These are phyloP conservation scores for Bujurquina vittata DNA, from an alignment of 2,113 vertebrate genomes.

Conservation along the genomic window DNA sequence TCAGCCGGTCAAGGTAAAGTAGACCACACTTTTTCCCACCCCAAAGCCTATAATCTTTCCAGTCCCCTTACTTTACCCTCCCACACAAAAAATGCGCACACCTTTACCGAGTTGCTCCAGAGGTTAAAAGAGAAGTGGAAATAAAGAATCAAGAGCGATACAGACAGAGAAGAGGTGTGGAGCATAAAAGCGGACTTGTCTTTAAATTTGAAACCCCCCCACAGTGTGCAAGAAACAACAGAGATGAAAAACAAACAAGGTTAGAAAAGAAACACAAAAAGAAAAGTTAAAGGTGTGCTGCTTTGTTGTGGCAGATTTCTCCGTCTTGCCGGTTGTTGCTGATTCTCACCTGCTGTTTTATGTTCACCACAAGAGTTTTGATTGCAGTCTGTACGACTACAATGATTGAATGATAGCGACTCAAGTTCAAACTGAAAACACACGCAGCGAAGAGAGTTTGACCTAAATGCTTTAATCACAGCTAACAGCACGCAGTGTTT, in stretches of 20 bases:
- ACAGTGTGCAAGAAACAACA: neutral
- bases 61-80: slow-evolving; percentile 77
- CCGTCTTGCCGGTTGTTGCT: slow-evolving; percentile 20
- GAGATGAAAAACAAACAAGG: slow-evolving; percentile 23
- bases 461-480: neutral
- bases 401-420: neutral
- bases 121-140: neutral
- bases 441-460: neutral
- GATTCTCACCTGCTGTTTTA: slow-evolving; percentile 29
- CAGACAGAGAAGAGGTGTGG: neutral
- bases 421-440: neutral
- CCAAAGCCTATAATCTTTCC: slow-evolving; percentile 80
- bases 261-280: slow-evolving; percentile 29
- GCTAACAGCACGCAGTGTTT: neutral
- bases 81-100: slow-evolving; percentile 17
- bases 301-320: slow-evolving; percentile 58
- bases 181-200: neutral
- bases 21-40: slow-evolving; percentile 54
- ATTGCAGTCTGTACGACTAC: neutral
- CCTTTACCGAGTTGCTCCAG: neutral
- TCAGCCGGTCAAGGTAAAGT: slow-evolving; percentile 23
- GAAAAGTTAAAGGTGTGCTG: slow-evolving; percentile 1
- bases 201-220: slow-evolving; percentile 35
- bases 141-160: neutral
- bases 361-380: slow-evolving; percentile 29